A percentile compares a stretch with the other conserved stretches of the same genome.
phyloP scores from a whole-genome alignment of 2,113 vertebrate species.

The Vimba vimba region DNA sequence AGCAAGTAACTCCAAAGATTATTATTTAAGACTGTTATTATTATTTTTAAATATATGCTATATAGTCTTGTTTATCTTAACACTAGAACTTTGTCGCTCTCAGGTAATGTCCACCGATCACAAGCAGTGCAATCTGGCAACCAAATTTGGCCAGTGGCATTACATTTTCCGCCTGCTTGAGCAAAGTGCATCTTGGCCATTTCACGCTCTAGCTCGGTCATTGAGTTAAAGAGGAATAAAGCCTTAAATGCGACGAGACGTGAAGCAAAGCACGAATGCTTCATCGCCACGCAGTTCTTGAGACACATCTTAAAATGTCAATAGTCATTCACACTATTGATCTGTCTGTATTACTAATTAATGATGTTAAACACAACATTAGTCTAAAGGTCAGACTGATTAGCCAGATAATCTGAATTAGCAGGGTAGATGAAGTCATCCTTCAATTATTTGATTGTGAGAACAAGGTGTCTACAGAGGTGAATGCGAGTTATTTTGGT shows the following conservation, averaged over 20 bases:
- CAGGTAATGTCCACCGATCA: background rate
- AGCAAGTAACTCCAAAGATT: background rate
- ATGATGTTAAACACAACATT: conserved; percentile 41
- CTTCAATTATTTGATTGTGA: background rate
- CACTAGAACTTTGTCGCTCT: background rate
- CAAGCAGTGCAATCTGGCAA: background rate
- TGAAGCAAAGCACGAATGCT: conserved; percentile 5
- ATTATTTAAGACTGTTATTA: too few species aligned
- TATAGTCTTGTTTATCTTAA: background rate
- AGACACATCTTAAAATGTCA: conserved; percentile 24
- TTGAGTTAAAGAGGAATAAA: conserved; percentile 32
- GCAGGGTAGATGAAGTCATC: conserved; percentile 22
- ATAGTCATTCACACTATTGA: conserved; percentile 36
- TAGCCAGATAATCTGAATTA: conserved; percentile 40
- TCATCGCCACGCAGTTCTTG: background rate
- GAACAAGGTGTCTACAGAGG: background rate
- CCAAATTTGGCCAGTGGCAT: background rate
- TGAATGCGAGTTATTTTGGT: background rate
- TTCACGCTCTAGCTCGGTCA: conserved; percentile 34
- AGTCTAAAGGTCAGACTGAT: conserved; percentile 47
- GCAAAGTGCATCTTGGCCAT: conserved; percentile 35
- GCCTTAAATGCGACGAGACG: conserved; percentile 21
- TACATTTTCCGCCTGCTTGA: background rate
- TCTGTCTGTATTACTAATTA: conserved; percentile 50
- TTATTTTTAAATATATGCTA: background rate